Evolutionary conservation across 2,888 invertebrate species (phyloP), one percentile per base, ranked within the genome.

Genomic region (Amblyjoppa fuscipennis): DNA sequence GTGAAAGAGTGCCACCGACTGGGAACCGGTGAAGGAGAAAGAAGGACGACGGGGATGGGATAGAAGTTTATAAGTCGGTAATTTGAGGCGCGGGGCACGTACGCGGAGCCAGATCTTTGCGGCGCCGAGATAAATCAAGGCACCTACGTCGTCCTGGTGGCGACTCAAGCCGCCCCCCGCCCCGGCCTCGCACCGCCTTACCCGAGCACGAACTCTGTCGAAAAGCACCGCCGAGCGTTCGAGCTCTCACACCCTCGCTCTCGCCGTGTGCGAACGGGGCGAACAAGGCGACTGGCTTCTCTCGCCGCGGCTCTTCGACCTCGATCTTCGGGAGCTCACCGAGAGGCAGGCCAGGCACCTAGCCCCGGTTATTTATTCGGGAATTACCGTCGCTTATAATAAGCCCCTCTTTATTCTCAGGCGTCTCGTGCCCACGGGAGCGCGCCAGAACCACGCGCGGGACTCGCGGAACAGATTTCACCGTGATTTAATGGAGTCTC

Each of bases 311-410:
- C 87, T 84, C 75, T 69, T 84, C 89, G 88, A 89, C 91, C 91
- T 88, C 91, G 91, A 92, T 92, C 90, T 92, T 90, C 89, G 66
- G 28, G 28, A 76, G 83, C 83, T 81, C 68, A 59, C 56, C 0
- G 56, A 74, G 70, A 53, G 75, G 68, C 73, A 81, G 75, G 75
- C 86, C 82, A 71, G 78, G 89, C 91, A 91, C 89, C 89, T 82
- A 86, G 82, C 53, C 89, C 87, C 92, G 91, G 93, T 94, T 93
- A 94, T 94, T 94, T 93, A 93, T 94, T 94, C 92, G 92, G 92
- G 94, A 94, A 93, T 93, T 93, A 94, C 93, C 92, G 92, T 91
- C 93, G 93, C 93, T 93, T 93, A 93, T 93, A 93, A 93, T 93
- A 93, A 93, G 93, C 93, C 91, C 92, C 93, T 92, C 93, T 93